phyloP scores from a whole-genome alignment of 2,888 invertebrate species.

The Andrena camellia region DNA sequence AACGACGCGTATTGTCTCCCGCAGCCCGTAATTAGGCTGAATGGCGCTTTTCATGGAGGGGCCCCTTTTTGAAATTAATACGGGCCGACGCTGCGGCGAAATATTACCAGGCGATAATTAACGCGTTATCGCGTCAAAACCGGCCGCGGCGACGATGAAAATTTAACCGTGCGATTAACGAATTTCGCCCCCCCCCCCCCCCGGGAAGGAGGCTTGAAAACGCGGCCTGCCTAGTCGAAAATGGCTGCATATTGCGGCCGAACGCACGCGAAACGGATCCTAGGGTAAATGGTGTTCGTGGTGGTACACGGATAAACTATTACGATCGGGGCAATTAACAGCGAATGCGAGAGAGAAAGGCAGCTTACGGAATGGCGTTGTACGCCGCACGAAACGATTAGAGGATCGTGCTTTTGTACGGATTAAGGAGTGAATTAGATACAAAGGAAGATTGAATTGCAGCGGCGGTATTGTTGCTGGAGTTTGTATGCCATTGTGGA shows the following conservation, averaged over 20 bases:
- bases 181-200: constrained; percentile 49
- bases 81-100: constrained; percentile 69
- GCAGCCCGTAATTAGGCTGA: constrained; percentile 75
- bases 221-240: constrained; percentile 24
- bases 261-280: constrained; percentile 2
- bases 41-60: constrained; percentile 73
- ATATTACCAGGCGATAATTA: constrained; percentile 74
- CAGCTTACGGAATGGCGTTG: no score
- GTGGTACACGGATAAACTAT: constrained; percentile 25
- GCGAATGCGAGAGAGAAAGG: background rate
- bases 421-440: background rate
- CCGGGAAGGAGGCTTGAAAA: background rate
- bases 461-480: background rate
- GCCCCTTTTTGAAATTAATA: constrained; percentile 73
- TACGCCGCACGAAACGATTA: background rate
- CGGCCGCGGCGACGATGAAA: constrained; percentile 62
- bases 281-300: background rate
- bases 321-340: constrained; percentile 13
- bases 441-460: constrained; percentile 6
- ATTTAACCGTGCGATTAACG: constrained; percentile 74
- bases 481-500: background rate
- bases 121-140: constrained; percentile 76
- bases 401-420: background rate
- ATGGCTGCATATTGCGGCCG: constrained; percentile 29
- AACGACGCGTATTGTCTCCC: constrained; percentile 70